Base-by-base conservation (phyloP, 2,888 invertebrate genomes). In the Hypsopygia costalis region DNA sequence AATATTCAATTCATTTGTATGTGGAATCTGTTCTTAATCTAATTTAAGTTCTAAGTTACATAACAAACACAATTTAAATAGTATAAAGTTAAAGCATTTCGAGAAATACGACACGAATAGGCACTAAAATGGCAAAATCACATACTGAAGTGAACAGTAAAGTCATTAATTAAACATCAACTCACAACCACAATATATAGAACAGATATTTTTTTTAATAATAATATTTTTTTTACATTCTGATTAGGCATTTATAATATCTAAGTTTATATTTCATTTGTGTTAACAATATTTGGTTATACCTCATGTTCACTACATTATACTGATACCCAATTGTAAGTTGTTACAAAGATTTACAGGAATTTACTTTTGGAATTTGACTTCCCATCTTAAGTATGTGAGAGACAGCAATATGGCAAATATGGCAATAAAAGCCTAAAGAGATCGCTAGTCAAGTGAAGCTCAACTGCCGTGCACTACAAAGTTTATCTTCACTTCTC, bases 111-210 rank as follows among this genome's bases (percentile, higher is more conserved):
- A 66, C 62, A 69, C 56, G 63, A 77, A 68, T 77, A 86, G 86
- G 86, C 86, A 86, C 86, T 81, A 77, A 76, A 78, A 82, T 81
- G 83, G 83, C 83, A 76, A 81, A n/a, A 79, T 81, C 77, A 80
- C 83, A 78, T 69, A 63, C 64, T 65, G 65, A 77, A 77, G 69
- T 77, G 70, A 78, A 76, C 62, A 73, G 62, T 67, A 21, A 38
- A 64, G 59, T 60, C 57, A 65, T 66, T 68, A 56, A 58, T 58
- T 43, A 52, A 55, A 27, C 27, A 58, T 64, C 59, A 76, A 73
- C 66, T 86, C 85, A 85, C 85, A 86, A 86, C 83, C 85, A 74
- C 73, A 69, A 70, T 75, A 76, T 74, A 74, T 57, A 77, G n/a
- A n/a, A n/a, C n/a, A n/a, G n/a, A n/a, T n/a, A n/a, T n/a, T n/a